Conservation (phyloP, 2,888 invertebrate species). For the Drosophila hamatofila region DNA sequence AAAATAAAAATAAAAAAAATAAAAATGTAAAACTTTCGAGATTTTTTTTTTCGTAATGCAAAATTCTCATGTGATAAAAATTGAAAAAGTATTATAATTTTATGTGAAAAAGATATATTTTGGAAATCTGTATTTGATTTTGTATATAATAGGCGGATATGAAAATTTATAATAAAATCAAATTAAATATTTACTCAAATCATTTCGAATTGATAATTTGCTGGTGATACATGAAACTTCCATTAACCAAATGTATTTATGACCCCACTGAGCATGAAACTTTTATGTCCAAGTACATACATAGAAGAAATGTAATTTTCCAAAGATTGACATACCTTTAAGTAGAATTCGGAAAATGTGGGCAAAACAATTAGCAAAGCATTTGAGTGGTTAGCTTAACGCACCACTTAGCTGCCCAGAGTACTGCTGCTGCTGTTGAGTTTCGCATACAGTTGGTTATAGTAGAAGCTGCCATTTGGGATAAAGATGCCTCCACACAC, state of each 20-base stretch:
- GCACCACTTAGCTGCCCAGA: conserved; percentile 41
- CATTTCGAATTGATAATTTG: neutral
- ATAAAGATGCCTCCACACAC: conserved; percentile 12
- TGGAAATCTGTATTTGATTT: neutral
- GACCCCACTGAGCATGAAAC: neutral
- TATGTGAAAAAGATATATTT: neutral
- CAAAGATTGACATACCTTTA: conserved; percentile 14
- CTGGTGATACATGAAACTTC: neutral
- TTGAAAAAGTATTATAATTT: neutral
- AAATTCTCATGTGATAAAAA: neutral
- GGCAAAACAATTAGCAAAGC: conserved; percentile 50
- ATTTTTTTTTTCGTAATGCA: neutral
- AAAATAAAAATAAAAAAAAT: neutral
- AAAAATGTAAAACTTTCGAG: neutral
- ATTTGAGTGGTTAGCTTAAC: conserved; percentile 50
- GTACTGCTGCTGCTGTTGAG: conserved; percentile 2
- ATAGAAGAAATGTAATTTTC: neutral
- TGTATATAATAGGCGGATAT: neutral
- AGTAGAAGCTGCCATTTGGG: conserved; percentile 39
- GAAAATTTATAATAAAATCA: neutral
- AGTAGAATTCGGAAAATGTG: conserved; percentile 27
- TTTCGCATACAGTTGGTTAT: conserved; percentile 3
- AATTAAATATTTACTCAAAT: neutral
- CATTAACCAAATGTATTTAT: neutral
- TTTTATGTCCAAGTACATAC: neutral